Conservation (phyloP, 2,113 vertebrate species). For the Scalopus aquaticus region DNA sequence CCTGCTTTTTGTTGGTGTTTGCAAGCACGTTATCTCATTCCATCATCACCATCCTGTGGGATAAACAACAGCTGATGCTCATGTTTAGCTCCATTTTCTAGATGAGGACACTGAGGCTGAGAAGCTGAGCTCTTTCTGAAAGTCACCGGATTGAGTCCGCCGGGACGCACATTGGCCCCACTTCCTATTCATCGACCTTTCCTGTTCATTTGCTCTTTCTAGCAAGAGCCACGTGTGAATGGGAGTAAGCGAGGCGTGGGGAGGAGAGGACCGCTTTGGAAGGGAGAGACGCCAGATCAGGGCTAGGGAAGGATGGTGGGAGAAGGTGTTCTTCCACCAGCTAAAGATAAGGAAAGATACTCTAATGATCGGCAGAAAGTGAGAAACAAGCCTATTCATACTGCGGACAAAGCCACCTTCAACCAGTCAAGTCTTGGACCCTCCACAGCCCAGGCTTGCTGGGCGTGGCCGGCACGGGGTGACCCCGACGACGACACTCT, state of each 20-base stretch:
- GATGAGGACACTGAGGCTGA: not conserved
- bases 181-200: not conserved
- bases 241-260: not conserved
- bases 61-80: not conserved
- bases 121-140: not conserved
- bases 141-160: not conserved
- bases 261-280: not conserved
- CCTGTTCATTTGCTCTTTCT: not conserved
- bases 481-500: not conserved
- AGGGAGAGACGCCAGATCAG: not conserved
- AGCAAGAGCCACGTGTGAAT: constrained; percentile 3
- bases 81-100: not conserved
- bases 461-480: no score
- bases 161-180: not conserved
- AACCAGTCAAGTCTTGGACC: not conserved
- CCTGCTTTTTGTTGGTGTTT: not conserved
- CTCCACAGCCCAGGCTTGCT: not conserved
- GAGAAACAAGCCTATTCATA: not conserved
- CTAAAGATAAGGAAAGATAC: not conserved
- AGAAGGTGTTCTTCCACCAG: not conserved
- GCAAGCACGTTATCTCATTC: not conserved
- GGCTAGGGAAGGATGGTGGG: not conserved
- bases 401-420: not conserved
- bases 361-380: not conserved
- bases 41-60: not conserved